A percentile compares a stretch with the other conserved stretches of the same genome.
Evolutionary conservation across 2,888 invertebrate species (phyloP).

Genomic region (Colletes collaris): DNA sequence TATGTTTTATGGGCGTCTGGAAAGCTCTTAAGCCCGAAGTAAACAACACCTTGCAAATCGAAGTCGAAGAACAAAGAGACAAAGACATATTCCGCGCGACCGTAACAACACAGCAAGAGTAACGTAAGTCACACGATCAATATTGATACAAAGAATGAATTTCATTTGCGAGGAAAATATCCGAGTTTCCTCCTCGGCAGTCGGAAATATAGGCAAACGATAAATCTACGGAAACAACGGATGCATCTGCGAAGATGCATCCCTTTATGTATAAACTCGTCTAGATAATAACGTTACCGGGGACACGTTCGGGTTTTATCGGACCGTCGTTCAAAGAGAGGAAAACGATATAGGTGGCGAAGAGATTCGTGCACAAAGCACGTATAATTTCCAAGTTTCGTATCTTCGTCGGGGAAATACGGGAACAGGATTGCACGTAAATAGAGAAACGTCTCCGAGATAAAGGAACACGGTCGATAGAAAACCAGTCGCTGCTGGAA

Average conservation of each 20-base stretch:
- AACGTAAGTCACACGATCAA: no score
- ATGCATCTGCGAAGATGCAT: not conserved
- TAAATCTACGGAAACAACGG: slow-evolving; percentile 4
- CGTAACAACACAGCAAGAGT: no score
- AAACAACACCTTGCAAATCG: no score
- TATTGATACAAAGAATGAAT: no score
- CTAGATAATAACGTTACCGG: not conserved
- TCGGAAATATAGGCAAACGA: not conserved
- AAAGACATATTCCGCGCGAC: no score
- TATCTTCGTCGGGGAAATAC: slow-evolving; percentile 10
- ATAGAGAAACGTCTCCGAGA: slow-evolving; percentile 23
- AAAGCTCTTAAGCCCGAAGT: no score
- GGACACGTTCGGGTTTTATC: slow-evolving; percentile 11
- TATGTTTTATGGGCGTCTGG: no score
- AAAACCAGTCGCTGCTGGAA: slow-evolving; percentile 23
- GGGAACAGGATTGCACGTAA: not conserved
- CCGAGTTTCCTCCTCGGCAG: no score
- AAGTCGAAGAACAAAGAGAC: no score
- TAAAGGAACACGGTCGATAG: slow-evolving; percentile 47
- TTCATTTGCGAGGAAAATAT: no score
- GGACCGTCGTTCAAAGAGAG: not conserved
- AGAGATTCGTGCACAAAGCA: not conserved
- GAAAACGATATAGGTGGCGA: slow-evolving; percentile 10
- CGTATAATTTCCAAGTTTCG: slow-evolving; percentile 35
- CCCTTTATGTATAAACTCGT: not conserved